Conservation (phyloP, 2,888 invertebrate species). For the Apomyelois bistriatella region DNA sequence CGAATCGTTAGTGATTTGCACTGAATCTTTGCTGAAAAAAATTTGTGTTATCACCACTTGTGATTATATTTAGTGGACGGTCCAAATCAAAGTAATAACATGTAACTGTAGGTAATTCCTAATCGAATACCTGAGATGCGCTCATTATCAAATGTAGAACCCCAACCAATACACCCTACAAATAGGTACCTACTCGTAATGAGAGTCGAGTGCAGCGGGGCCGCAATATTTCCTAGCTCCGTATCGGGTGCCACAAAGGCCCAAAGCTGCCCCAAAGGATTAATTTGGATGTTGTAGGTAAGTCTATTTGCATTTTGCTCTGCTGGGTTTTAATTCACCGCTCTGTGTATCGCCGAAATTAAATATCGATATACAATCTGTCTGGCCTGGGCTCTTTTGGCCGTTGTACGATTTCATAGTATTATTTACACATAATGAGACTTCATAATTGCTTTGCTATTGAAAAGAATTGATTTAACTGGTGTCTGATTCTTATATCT, state of each 20-base stretch:
- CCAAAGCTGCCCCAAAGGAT: conserved; percentile 18
- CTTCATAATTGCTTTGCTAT: no score
- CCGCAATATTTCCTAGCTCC: conserved; percentile 3
- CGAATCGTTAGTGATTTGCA: no score
- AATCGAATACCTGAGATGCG: background rate
- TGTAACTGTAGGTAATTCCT: no score
- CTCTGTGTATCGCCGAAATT: conserved; percentile 9
- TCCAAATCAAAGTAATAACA: no score
- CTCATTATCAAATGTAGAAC: background rate
- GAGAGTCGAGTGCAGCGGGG: background rate
- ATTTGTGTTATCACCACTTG: no score
- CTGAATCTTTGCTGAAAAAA: no score
- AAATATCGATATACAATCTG: conserved; percentile 14
- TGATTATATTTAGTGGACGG: no score
- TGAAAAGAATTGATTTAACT: no score
- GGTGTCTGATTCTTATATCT: no score
- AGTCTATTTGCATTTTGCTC: conserved; percentile 17
- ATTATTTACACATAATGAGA: no score
- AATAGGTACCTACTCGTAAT: background rate
- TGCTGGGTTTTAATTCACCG: conserved; percentile 20
- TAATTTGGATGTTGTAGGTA: conserved; percentile 20
- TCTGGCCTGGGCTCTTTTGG: background rate
- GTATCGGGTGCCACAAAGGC: conserved; percentile 12
- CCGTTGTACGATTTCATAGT: background rate
- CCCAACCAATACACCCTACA: background rate